Evolutionary conservation across 1,140 invertebrate genomes (phyloP).

Genomic region (Acarapis woodi): DNA sequence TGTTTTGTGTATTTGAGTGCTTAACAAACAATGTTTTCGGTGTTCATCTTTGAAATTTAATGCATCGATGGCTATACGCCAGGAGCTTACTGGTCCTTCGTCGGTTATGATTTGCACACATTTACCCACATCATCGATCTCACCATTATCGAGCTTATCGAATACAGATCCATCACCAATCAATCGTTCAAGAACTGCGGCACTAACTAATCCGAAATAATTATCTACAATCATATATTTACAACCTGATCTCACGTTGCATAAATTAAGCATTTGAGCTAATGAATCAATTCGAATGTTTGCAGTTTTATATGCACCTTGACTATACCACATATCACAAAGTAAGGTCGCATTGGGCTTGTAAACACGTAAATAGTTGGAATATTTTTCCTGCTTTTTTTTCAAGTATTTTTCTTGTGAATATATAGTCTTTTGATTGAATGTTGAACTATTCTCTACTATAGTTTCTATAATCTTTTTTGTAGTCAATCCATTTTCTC

Average conservation of each 20-base stretch:
- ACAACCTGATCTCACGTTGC: conserved; percentile 43
- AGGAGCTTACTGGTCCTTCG: conserved; percentile 2
- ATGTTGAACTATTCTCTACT: conserved; percentile 9
- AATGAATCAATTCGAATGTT: conserved; percentile 49
- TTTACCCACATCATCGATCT: neutral
- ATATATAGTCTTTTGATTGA: conserved; percentile 8
- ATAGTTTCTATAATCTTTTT: conserved; percentile 6
- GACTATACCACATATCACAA: conserved; percentile 41
- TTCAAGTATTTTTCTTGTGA: conserved; percentile 11
- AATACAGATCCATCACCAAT: conserved; percentile 29
- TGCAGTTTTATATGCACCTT: conserved; percentile 38
- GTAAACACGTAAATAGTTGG: conserved; percentile 13
- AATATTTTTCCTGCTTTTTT: conserved; percentile 10
- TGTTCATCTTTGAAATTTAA: conserved; percentile 25
- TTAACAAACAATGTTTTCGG: conserved; percentile 11
- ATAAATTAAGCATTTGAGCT: conserved; percentile 48
- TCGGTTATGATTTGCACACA: conserved; percentile 39
- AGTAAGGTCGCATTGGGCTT: conserved; percentile 41
- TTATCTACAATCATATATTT: conserved; percentile 59
- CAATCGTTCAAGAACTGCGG: conserved; percentile 33
- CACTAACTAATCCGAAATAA: conserved; percentile 45
- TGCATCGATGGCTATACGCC: conserved; percentile 25
- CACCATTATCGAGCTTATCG: neutral
- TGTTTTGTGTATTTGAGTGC: conserved; percentile 4
- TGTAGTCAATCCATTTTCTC: conserved; percentile 27